phyloP scores from a whole-genome alignment of 1,140 invertebrate genomes.

The Drosophila ficusphila region DNA sequence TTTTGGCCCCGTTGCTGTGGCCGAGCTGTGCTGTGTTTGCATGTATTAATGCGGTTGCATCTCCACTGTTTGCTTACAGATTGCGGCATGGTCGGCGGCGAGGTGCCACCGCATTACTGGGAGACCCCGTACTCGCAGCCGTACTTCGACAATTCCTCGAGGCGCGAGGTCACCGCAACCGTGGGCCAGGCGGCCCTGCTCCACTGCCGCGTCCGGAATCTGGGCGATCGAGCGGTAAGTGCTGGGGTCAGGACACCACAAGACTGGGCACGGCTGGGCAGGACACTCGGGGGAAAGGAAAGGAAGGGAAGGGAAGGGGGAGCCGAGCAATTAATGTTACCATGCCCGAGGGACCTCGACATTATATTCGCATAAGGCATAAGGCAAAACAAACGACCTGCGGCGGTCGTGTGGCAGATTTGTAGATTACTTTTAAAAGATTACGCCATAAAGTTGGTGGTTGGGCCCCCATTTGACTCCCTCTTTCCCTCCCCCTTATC shows the following conservation, averaged over 20 bases:
- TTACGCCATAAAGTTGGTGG: constrained; percentile 80
- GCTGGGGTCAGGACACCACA: not conserved
- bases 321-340: no score
- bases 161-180: constrained; percentile 92
- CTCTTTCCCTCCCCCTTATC: not conserved
- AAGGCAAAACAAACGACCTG: constrained; percentile 73
- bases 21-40: no score
- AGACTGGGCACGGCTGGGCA: no score
- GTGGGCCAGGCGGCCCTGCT: constrained; percentile 94
- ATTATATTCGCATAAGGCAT: constrained; percentile 70
- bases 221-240: constrained; percentile 94
- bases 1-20: not conserved
- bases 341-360: constrained; percentile 33
- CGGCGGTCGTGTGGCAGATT: constrained; percentile 76
- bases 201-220: constrained; percentile 93
- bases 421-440: constrained; percentile 82
- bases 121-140: constrained; percentile 90
- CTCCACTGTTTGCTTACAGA: constrained; percentile 53
- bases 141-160: constrained; percentile 95
- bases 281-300: no score
- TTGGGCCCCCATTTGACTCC: constrained; percentile 37
- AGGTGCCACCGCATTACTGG: constrained; percentile 83
- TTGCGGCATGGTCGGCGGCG: constrained; percentile 74
- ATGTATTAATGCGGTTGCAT: constrained; percentile 6
- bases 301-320: no score